Evolutionary conservation across 2,888 invertebrate genomes (phyloP).

Genomic region (Stenurella melanura): DNA sequence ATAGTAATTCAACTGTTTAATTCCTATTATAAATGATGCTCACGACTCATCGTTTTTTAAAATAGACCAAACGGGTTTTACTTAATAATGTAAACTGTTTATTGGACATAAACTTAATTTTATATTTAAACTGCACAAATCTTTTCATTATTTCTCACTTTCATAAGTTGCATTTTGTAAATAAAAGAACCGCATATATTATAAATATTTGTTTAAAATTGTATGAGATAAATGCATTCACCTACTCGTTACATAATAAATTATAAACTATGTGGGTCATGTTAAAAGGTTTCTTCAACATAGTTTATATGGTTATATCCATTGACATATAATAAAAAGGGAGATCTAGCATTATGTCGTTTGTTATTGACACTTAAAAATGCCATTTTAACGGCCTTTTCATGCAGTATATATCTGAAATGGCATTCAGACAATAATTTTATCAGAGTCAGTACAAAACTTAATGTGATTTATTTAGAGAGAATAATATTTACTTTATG

Average conservation of each 20-base stretch:
- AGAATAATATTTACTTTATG: no score
- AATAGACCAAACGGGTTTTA: neutral
- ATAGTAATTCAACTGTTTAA: constrained; percentile 2
- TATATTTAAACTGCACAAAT: neutral
- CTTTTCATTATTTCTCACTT: neutral
- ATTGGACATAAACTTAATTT: neutral
- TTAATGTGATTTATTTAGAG: no score
- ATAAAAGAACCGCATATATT: neutral
- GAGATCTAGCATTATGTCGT: no score
- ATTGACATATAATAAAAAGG: no score
- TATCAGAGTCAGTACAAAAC: no score
- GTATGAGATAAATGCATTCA: neutral
- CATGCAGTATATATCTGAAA: no score
- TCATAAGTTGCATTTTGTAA: neutral
- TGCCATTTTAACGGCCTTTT: no score
- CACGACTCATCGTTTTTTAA: neutral
- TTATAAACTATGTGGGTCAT: neutral
- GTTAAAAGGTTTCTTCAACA: neutral
- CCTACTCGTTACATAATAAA: neutral
- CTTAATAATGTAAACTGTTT: neutral
- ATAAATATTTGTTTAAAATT: neutral
- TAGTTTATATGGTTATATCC: no score
- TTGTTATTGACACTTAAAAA: no score
- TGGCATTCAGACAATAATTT: no score
- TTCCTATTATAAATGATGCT: neutral